These are phyloP conservation scores for Actinemys pallida DNA, from an alignment of 2,113 vertebrate species.

Conservation along the genomic window DNA sequence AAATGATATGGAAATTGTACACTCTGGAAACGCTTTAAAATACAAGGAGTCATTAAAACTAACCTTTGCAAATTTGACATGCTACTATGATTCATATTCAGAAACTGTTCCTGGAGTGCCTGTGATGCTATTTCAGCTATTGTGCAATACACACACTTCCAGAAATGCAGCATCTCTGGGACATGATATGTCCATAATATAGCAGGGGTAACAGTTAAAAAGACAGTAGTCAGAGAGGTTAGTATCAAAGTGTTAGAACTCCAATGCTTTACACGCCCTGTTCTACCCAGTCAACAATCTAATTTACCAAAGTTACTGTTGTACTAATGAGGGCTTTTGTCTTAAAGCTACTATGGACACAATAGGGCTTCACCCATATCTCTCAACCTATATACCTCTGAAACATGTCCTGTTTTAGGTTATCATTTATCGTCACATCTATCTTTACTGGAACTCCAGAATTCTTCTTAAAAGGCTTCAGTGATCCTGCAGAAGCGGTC, in stretches of 20 bases:
- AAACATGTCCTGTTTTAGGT: constrained; percentile 27
- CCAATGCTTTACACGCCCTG: neutral
- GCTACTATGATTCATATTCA: neutral
- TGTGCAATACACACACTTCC: neutral
- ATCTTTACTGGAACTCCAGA: constrained; percentile 27
- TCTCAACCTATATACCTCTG: constrained; percentile 33
- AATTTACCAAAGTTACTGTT: constrained; percentile 5
- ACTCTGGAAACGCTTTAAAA: neutral
- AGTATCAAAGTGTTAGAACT: neutral
- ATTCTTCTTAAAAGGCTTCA: constrained; percentile 44
- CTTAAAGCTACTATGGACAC: neutral
- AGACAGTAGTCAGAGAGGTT: constrained; percentile 24
- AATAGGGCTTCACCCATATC: neutral
- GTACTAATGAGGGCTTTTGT: constrained; percentile 26
- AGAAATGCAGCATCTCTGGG: neutral
- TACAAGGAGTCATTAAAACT: constrained; percentile 9
- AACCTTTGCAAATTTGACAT: neutral
- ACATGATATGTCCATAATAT: neutral
- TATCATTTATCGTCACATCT: constrained; percentile 41
- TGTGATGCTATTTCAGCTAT: neutral
- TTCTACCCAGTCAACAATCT: neutral
- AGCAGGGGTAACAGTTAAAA: neutral
- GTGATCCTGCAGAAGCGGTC: constrained; percentile 3
- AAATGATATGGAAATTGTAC: neutral
- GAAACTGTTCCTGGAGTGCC: neutral